Percentiles rank a stretch among this genome's conserved stretches.
Evolutionary conservation across 2,797 vertebrate species (phyloP).

Genomic region (Lophotriccus pileatus): DNA sequence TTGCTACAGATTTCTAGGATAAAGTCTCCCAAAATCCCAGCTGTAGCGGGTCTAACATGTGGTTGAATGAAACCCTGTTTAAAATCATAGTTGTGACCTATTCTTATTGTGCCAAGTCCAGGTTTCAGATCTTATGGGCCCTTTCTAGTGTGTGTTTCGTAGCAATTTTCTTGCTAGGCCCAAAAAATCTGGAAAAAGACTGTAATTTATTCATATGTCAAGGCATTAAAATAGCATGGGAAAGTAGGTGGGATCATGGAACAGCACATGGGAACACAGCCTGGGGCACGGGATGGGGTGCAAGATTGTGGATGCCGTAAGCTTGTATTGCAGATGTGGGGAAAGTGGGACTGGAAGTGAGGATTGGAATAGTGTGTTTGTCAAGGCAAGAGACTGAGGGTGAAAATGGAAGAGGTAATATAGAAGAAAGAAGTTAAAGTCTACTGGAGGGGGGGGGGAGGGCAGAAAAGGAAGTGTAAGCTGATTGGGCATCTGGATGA

Average conservation of each 20-base stretch:
- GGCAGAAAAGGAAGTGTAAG: not conserved
- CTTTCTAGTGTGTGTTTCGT: not conserved
- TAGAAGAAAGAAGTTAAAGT: not conserved
- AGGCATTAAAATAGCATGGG: not conserved
- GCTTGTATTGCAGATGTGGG: not conserved
- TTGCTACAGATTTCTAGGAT: not conserved
- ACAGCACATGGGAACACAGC: rapidly evolving
- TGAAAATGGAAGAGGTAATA: not conserved
- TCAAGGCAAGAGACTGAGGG: not conserved
- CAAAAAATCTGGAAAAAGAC: not conserved
- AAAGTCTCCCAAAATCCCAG: not conserved
- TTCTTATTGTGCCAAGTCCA: not conserved
- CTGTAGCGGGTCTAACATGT: not conserved
- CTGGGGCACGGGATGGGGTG: not conserved
- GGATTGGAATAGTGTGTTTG: not conserved
- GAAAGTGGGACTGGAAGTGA: not conserved
- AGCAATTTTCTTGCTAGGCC: not conserved
- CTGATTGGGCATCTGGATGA: not conserved
- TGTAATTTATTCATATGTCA: not conserved
- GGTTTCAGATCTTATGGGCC: not conserved
- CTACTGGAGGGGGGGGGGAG: not conserved
- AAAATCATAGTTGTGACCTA: not conserved
- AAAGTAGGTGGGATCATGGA: not conserved
- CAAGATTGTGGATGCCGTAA: not conserved
- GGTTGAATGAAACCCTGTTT: not conserved